Evolutionary conservation across 1,140 invertebrate species (phyloP), one percentile per base, ranked within the genome.

Genomic region (Papilio glaucus): DNA sequence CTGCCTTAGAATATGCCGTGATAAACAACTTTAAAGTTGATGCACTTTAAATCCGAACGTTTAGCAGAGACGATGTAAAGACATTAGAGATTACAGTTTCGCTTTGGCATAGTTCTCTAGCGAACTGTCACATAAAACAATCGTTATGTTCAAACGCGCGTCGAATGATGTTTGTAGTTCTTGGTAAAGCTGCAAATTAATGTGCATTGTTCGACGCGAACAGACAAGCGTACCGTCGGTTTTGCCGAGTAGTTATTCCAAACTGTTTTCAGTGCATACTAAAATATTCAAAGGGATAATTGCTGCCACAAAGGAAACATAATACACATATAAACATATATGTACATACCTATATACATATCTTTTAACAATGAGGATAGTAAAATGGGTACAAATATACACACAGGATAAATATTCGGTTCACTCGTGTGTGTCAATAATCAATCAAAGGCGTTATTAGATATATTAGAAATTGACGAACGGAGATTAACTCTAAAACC

Each of bases 151-250:
- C 38, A 42, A 67, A 67, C 24, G 39, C 39, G 63, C 45, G 63
- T 67, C 63, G 63, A 67, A 67, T 41, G 63, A 67, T 67, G 63
- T 67, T 67, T 67, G 63, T n/a, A 67, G 39, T 67, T 67, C 63
- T 67, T 67, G 38, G 63, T n/a, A 67, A 26, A 24, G 39, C 18
- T 26, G 63, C 38, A 67, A 67, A 67, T 67, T 67, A 42, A 67
- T 67, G 24, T 41, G 37, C n/a, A 41, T 41, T 67, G 63, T 67
- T 67, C 26, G 63, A 67, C 63, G 63, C 12, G 26, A 26, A 18
- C 39, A n/a, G n/a, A n/a, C n/a, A 42, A 42, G 8, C 39, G 8
- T 24, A 5, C 18, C 29, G 8, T 67, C 38, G 62, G 38, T 39
- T 65, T 65, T 39, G 49, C 49, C 24, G 49, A 57, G 18, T 57